A percentile compares a stretch with the other conserved stretches of the same genome.
Evolutionary conservation across 2,797 vertebrate genomes (phyloP).

Genomic region (Xenopus petersii): DNA sequence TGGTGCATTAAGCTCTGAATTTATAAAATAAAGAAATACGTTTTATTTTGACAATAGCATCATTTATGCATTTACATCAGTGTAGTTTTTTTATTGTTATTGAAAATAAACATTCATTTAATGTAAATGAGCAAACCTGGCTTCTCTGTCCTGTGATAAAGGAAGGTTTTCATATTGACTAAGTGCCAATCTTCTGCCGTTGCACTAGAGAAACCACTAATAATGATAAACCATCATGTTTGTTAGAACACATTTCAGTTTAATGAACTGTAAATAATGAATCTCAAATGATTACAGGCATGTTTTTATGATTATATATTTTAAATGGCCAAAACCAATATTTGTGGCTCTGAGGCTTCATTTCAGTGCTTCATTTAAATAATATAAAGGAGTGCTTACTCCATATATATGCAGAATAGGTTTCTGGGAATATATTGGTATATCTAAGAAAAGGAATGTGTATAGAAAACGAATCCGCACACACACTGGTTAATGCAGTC

Average conservation of each 20-base stretch:
- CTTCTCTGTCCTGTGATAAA: too few relatives aligned
- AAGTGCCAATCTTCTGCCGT: background rate
- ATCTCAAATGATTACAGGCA: constrained; percentile 20
- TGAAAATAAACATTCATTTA: too few relatives aligned
- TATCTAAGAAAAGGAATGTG: too few relatives aligned
- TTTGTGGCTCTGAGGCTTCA: background rate
- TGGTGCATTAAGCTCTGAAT: too few relatives aligned
- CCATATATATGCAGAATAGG: background rate
- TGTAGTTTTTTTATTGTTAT: too few relatives aligned
- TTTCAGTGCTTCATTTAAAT: background rate
- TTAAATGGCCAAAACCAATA: constrained; percentile 24
- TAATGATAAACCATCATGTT: constrained; percentile 22
- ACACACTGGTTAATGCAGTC: too few relatives aligned
- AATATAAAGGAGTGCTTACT: background rate
- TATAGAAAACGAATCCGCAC: too few relatives aligned
- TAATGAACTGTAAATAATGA: constrained; percentile 36
- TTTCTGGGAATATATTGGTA: background rate
- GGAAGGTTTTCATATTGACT: too few relatives aligned
- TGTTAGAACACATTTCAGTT: constrained; percentile 30
- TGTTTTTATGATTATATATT: constrained; percentile 29
- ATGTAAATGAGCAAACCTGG: too few relatives aligned
- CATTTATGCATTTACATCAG: too few relatives aligned
- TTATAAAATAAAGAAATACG: too few relatives aligned
- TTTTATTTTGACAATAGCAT: too few relatives aligned
- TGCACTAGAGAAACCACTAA: constrained; percentile 21